Percentiles rank a stretch among this genome's conserved stretches.
Conservation (phyloP, 2,113 vertebrate genomes). For the Sprattus sprattus region DNA sequence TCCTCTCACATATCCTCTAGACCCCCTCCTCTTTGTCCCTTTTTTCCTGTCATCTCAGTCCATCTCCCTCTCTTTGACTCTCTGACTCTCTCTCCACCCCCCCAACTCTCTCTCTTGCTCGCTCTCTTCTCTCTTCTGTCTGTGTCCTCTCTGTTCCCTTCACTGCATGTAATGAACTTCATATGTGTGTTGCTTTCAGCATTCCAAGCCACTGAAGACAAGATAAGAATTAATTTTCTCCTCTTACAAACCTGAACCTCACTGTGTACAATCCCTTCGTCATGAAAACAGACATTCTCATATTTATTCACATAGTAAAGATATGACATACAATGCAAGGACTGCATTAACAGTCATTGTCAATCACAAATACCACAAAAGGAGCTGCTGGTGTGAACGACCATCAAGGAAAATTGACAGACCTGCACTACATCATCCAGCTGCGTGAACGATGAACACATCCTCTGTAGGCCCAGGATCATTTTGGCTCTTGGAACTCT, state of each 20-base stretch:
- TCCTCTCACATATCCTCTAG: background rate
- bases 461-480: background rate
- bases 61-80: conserved; percentile 34
- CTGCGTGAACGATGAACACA: background rate
- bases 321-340: too few relatives aligned
- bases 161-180: background rate
- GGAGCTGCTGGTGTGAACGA: background rate
- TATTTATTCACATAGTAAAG: background rate
- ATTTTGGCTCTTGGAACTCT: background rate
- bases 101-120: conserved; percentile 6
- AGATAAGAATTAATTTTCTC: too few relatives aligned
- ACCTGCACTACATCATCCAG: background rate
- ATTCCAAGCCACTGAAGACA: background rate
- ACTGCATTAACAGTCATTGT: too few relatives aligned
- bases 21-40: background rate
- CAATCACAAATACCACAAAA: background rate
- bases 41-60: conserved; percentile 52
- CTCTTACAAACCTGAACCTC: background rate
- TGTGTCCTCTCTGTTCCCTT: background rate
- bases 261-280: background rate
- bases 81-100: background rate
- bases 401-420: background rate
- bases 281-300: background rate
- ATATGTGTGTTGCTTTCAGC: background rate
- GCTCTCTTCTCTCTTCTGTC: conserved; percentile 21